These are phyloP conservation scores for Notarius lentiginosus DNA, from an alignment of 2,113 vertebrate genomes.

Conservation along the genomic window DNA sequence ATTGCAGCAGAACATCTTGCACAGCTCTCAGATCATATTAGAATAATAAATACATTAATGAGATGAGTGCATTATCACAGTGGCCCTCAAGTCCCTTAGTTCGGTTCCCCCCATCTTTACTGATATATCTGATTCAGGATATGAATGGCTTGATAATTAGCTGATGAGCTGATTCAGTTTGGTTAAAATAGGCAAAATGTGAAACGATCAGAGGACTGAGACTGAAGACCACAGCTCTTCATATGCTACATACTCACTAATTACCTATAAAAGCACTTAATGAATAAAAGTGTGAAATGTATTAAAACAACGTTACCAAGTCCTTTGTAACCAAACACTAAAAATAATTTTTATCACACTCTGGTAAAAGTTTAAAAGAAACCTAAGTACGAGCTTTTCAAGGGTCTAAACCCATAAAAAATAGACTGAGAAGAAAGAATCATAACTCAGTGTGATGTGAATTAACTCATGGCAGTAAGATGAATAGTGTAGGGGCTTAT, in stretches of 20 bases:
- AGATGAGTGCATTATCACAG: constrained; percentile 5
- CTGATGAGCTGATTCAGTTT: constrained; percentile 13
- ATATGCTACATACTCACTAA: constrained; percentile 2
- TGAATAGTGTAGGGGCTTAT: constrained; percentile 85
- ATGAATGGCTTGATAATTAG: constrained; percentile 20
- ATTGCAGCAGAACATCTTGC: neutral
- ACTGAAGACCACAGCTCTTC: neutral
- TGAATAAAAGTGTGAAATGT: neutral
- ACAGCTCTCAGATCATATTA: constrained; percentile 18
- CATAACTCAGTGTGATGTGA: constrained; percentile 60
- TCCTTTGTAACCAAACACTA: neutral
- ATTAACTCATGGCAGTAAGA: constrained; percentile 69
- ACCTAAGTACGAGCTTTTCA: constrained; percentile 7
- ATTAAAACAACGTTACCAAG: neutral
- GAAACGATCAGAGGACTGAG: neutral
- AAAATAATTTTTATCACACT: neutral
- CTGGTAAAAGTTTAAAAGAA: constrained; percentile 13
- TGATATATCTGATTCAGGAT: constrained; percentile 19
- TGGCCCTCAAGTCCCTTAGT: constrained; percentile 5
- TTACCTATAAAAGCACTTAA: neutral
- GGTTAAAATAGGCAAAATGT: neutral
- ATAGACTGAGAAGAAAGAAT: constrained; percentile 65
- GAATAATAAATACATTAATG: constrained; percentile 32
- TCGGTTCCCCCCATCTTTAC: constrained; percentile 8
- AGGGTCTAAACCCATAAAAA: constrained; percentile 47